A percentile compares a stretch with the other conserved stretches of the same genome.
Conservation (phyloP, 1,140 invertebrate species). For the Acromyrmex charruanus region DNA sequence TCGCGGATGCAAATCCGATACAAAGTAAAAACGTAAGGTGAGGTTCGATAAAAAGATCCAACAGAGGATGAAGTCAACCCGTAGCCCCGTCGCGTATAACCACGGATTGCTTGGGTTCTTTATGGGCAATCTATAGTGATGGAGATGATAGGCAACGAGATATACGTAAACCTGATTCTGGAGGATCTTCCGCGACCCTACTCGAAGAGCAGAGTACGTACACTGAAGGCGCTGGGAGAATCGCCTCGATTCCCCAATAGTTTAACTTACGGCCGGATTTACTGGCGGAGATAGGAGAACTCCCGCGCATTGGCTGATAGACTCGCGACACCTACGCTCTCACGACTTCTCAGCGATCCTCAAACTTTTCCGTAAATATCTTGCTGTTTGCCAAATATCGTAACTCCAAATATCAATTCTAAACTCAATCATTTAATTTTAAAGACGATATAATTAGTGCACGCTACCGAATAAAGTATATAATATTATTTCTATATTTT, state of each 20-base stretch:
- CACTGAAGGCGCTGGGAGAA: conserved; percentile 68
- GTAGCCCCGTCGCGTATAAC: conserved; percentile 81
- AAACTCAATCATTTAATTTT: neutral
- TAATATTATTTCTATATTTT: neutral
- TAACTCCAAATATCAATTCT: neutral
- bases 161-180: conserved; percentile 86
- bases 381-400: neutral
- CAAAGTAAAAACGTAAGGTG: conserved; percentile 53
- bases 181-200: conserved; percentile 81
- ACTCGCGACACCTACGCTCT: conserved; percentile 81
- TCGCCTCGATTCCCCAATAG: conserved; percentile 85
- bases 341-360: conserved; percentile 77
- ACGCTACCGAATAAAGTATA: neutral
- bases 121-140: conserved; percentile 87
- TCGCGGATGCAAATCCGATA: conserved; percentile 26
- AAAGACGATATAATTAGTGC: neutral
- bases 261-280: conserved; percentile 87
- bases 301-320: conserved; percentile 82
- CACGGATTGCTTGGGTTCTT: conserved; percentile 86
- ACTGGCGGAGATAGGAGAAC: conserved; percentile 85
- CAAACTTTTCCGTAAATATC: conserved; percentile 66
- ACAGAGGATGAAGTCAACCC: conserved; percentile 67
- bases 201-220: conserved; percentile 64
- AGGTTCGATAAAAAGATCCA: conserved; percentile 67
- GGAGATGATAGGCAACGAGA: conserved; percentile 86